Base-by-base conservation (phyloP, 2,888 invertebrate species). In the Dromius quadrimaculatus region DNA sequence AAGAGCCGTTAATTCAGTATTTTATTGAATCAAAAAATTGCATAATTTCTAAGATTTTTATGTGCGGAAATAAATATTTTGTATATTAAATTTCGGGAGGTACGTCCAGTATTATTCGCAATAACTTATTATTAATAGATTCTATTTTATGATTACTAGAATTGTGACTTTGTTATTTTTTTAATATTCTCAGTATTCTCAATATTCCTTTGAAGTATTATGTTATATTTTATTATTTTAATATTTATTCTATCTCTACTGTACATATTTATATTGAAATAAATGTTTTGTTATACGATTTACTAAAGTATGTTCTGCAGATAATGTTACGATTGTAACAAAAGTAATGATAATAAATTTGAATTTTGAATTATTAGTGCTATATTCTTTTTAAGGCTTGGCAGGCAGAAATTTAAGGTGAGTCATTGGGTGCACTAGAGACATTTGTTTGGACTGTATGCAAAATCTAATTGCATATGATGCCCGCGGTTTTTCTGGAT, bases 221-320 rank as follows among this genome's bases (percentile, higher is more conserved):
- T 15, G 28, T 61, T 17, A 20, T 63, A 63, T 28, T 63, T 32
- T 38, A 62, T 19, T 20, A 15, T 1, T 19, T 61, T 15, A 17
- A 17, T 47, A 28, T 47, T 64, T 68, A 32, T 57, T 57, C 57
- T 57, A n/a, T n/a, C 38, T 54, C 2, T 19, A 9, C 9, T 63
- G 63, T 63, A 63, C 15, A 68, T 66, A 66, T 66, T 66, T 66
- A 57, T 66, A 54, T 68, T 13, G 15, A 45, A 28, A 64, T 32
- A 9, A 41, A 20, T 57, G 43, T 68, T 54, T 68, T 57, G 43
- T 68, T 68, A 41, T 43, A 57, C 22, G 9, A 41, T 23, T 63
- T 32, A 45, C 45, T 63, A 28, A 28, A 63, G 32, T 32, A 63
- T 22, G n/a, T 20, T 17, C 28, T 36, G 38, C 28, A 15, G 19